Evolutionary conservation across 2,888 invertebrate species (phyloP), one percentile per base, ranked within the genome.

Genomic region (Ectobius pallidus): DNA sequence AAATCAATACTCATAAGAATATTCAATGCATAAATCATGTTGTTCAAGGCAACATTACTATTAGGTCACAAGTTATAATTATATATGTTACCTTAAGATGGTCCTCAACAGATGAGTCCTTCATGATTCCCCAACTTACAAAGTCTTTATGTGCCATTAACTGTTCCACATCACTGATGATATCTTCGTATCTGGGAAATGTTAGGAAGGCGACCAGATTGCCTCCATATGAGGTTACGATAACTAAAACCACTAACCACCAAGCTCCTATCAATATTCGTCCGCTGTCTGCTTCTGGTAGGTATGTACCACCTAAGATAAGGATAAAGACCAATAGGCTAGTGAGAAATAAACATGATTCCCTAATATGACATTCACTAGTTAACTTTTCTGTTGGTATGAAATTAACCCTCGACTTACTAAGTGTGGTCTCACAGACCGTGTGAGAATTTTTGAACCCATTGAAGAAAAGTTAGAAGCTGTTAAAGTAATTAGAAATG

Each of bases 131-230:
- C 92, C 94, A 95, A 0, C 91, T 89, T 49, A 92, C 85, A 0
- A 86, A 84, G 44, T 82, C 84, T 32, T 88, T 86, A 34, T 78
- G 77, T 3, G 77, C 78, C 68, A 93, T 77, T 11, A 94, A 82
- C 75, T 92, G 91, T 0, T 88, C 84, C 0, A 94, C 82, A 0
- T 89, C 90, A 2, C 90, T 88, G 30, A 94, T 88, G 0, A 92
- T 88, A 39, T 87, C 85, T 81, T 92, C 91, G 79, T 91, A 90
- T 81, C 93, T 92, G 0, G 96, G 96, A 80, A 96, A 96, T 0
- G 96, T 96, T 52, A 96, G 87, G 82, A 96, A 96, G 0, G 96
- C 96, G 0, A 96, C 96, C 77, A 97, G 86, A 83, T 95, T 96
- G 1, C 96, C 96, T 70, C 95, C 95, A 81, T 96, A 97, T 0